A percentile compares a stretch with the other conserved stretches of the same genome.
phyloP scores from a whole-genome alignment of 2,888 invertebrate genomes.

The Odontothrips loti region DNA sequence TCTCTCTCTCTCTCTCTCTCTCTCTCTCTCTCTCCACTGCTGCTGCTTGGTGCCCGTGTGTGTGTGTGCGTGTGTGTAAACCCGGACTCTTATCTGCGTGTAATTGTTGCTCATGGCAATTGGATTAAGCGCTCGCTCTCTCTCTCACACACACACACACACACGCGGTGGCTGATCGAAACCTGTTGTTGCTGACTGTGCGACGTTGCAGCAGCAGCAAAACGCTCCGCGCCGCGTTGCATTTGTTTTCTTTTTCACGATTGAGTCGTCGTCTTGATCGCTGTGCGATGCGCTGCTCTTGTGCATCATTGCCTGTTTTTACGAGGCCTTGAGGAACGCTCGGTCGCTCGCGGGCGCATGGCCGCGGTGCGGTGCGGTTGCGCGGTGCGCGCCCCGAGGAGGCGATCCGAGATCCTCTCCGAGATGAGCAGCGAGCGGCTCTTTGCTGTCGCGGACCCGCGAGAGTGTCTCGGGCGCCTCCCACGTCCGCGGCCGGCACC shows the following conservation, averaged over 20 bases:
- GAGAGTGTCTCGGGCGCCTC: too few species aligned
- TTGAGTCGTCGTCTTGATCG: slow-evolving; percentile 26
- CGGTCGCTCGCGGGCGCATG: too few species aligned
- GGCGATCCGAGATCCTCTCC: not conserved
- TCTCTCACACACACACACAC: too few species aligned
- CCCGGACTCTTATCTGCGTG: slow-evolving; percentile 14
- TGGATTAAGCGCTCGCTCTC: not conserved
- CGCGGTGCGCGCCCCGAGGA: not conserved
- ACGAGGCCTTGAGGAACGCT: not conserved
- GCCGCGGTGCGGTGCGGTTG: not conserved
- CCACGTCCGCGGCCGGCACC: too few species aligned
- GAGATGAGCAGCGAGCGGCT: too few species aligned
- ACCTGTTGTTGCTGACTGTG: not conserved
- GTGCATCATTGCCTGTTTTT: slow-evolving; percentile 8
- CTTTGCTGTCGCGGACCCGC: too few species aligned
- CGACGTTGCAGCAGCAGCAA: not conserved
- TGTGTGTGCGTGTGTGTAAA: not conserved
- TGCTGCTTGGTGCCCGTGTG: not conserved
- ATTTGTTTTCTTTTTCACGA: slow-evolving; percentile 25
- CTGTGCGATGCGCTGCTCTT: not conserved
- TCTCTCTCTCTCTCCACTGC: too few species aligned
- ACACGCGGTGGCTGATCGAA: not conserved
- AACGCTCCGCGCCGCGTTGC: not conserved
- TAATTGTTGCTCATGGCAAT: slow-evolving; percentile 25
- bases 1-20: too few species aligned